Base-by-base conservation (phyloP, 37 sponge, comb jelly and placozoan genomes). In the Halichondria panicea region DNA sequence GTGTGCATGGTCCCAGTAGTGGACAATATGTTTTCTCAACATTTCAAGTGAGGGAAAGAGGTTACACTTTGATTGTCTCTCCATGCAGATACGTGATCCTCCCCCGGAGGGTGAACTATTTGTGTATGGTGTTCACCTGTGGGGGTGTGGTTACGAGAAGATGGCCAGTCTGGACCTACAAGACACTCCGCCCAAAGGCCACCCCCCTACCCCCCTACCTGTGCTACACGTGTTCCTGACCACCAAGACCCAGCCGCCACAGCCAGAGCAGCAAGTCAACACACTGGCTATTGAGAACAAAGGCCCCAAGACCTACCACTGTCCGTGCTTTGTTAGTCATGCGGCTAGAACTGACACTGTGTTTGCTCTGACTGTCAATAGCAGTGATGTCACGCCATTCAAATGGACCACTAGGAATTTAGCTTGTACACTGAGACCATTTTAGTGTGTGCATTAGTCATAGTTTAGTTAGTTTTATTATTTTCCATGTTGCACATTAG, bases 71-170 rank as follows among this genome's bases (percentile, higher is more conserved):
- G 5, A 4, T 31, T n/a, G 8, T 43, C 19, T 41, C 25, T 22
- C 27, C 35, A 41, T 68, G 25, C 50, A 94, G 94, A 79, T 94
- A n/a, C 91, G 92, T 30, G 94, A 94, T 57, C 91, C 94, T 31
- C 91, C 94, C 8, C 80, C 92, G 30, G 77, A 75, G 32, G 94
- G 94, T 0, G 94, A 91, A 8, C 55, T 94, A 0, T 94, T 90
- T 72, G 69, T 78, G 18, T 70, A 85, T 64, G 94, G 93, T 18
- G 69, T 68, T 9, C 75, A 91, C 76, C 28, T 94, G 48, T 94
- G 94, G 94, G 92, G 92, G 11, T 66, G 68, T 34, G 66, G 80
- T 12, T 87, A 77, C 54, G 94, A 94, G 50, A 90, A 81, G 52
- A 74, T 66, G 1, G 84, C 85, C 27, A 70, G 58, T 33, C 58